These are phyloP conservation scores for Ylistrum balloti DNA, from an alignment of 1,140 invertebrate genomes.

Conservation along the genomic window DNA sequence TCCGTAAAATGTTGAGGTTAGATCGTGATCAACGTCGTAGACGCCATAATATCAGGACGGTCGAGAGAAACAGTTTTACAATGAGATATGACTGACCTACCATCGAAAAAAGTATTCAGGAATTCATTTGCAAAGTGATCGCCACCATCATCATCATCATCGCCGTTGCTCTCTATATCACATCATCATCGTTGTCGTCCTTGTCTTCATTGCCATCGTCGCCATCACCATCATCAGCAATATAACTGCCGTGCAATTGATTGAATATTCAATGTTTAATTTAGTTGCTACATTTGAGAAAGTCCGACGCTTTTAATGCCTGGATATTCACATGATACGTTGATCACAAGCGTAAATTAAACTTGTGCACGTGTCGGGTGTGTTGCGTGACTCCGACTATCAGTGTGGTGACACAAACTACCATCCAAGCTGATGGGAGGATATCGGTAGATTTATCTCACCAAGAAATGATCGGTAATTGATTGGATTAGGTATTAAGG, in stretches of 20 bases:
- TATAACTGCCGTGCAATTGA: too few species aligned
- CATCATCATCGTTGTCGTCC: background rate
- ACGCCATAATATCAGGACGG: constrained; percentile 44
- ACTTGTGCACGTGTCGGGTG: too few species aligned
- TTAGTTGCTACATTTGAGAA: background rate
- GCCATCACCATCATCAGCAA: background rate
- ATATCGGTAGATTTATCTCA: background rate
- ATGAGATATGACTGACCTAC: constrained; percentile 60
- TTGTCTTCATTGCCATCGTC: background rate
- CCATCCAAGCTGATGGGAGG: background rate
- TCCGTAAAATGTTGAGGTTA: constrained; percentile 83
- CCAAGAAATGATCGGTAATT: background rate
- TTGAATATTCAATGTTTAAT: too few species aligned
- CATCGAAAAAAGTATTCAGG: constrained; percentile 17
- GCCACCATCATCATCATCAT: background rate
- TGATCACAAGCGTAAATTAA: too few species aligned
- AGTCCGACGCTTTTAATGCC: background rate
- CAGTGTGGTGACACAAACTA: background rate
- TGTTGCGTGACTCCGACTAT: background rate
- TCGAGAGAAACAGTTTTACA: constrained; percentile 60
- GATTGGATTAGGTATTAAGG: background rate
- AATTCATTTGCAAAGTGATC: background rate
- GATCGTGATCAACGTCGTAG: constrained; percentile 45
- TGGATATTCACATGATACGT: too few species aligned
- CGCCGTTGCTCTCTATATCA: too few species aligned